Evolutionary conservation across 2,888 invertebrate species (phyloP), one percentile per base, ranked within the genome.

Genomic region (Gari tellinella): DNA sequence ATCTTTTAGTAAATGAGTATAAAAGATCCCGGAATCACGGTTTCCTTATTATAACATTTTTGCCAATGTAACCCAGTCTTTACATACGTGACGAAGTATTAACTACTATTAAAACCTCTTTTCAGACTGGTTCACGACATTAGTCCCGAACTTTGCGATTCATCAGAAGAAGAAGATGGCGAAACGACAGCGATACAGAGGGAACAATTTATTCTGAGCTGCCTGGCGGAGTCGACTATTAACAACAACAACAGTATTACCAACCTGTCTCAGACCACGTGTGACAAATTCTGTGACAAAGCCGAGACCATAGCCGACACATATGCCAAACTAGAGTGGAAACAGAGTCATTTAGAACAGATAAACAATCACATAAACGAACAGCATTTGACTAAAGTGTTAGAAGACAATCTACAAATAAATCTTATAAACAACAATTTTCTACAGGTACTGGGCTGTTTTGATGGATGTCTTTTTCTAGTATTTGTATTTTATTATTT

Each of bases 41-140:
- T n/a, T n/a, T n/a, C n/a, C n/a, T n/a, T n/a, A n/a, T n/a, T n/a
- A n/a, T n/a, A n/a, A n/a, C n/a, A n/a, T n/a, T n/a, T n/a, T n/a
- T n/a, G n/a, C n/a, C n/a, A n/a, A n/a, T n/a, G n/a, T n/a, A n/a
- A n/a, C n/a, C n/a, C n/a, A n/a, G n/a, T n/a, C n/a, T n/a, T n/a
- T n/a, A n/a, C 17, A 7, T 17, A 46, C 17, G 8, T 46, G 8
- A 10, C 7, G 10, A 46, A 46, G 17, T 46, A 46, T 46, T 15
- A n/a, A 45, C 62, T n/a, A n/a, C n/a, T n/a, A n/a, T n/a, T n/a
- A n/a, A n/a, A n/a, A n/a, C n/a, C n/a, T n/a, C n/a, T n/a, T 75
- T 82, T 46, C 73, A 86, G 86, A 78, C 58, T 86, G 52, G 81
- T 83, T 10, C 87, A 87, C 68, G 86, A 85, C 46, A 83, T 86